A percentile compares a stretch with the other conserved stretches of the same genome.
Conservation (phyloP, 2,888 invertebrate genomes). For the Andrena fulva region DNA sequence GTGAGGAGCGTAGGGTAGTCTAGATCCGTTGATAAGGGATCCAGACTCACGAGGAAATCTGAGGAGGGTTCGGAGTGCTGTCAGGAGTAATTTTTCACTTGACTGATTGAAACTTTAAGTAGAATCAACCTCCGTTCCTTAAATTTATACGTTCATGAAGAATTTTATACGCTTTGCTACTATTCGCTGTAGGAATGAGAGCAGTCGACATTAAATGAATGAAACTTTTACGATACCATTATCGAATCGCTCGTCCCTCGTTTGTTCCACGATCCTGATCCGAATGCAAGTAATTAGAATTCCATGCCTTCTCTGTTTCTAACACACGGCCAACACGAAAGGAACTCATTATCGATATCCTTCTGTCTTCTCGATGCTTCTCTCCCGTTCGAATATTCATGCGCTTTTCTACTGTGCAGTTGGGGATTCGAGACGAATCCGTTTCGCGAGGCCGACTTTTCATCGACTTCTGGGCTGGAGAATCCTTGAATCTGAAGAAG, state of each 20-base stretch:
- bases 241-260: neutral
- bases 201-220: neutral
- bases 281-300: conserved; percentile 11
- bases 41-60: too few species aligned
- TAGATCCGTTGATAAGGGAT: too few species aligned
- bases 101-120: too few species aligned
- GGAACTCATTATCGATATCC: conserved; percentile 24
- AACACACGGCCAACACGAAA: neutral
- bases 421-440: neutral
- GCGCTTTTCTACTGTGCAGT: neutral
- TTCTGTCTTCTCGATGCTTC: neutral
- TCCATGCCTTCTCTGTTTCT: neutral
- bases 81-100: too few species aligned
- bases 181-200: neutral
- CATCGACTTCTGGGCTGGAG: neutral
- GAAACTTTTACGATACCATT: conserved; percentile 1
- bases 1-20: neutral
- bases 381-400: neutral
- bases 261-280: neutral
- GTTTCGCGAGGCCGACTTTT: conserved; percentile 2
- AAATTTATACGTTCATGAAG: too few species aligned
- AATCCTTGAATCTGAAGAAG: conserved; percentile 30
- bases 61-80: too few species aligned
- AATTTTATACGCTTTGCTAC: too few species aligned
- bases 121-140: too few species aligned